Percentiles rank a stretch among this genome's conserved stretches.
Evolutionary conservation across 1,140 invertebrate species (phyloP).

Genomic region (Chironomus tepperi): DNA sequence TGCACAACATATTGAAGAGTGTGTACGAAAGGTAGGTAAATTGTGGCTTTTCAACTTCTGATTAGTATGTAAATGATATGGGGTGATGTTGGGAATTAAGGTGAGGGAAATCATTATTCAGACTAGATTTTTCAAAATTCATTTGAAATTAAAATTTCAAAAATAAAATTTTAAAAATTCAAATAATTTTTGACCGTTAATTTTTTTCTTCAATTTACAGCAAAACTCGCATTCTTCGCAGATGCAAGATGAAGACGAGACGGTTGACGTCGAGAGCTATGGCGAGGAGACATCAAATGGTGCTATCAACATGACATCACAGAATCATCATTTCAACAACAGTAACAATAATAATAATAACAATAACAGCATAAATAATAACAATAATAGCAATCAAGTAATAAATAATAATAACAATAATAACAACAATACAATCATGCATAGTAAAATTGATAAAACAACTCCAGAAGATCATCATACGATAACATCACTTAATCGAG

Average conservation of each 20-base stretch:
- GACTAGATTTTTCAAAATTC: too few relatives aligned
- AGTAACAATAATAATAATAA: slow-evolving; percentile 33
- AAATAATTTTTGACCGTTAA: too few relatives aligned
- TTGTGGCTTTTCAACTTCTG: neutral
- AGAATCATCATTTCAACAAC: slow-evolving; percentile 29
- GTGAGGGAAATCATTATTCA: too few relatives aligned
- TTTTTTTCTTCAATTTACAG: neutral
- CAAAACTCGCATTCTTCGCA: neutral
- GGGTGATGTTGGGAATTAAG: too few relatives aligned
- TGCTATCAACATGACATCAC: slow-evolving; percentile 24
- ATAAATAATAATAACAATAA: slow-evolving; percentile 26
- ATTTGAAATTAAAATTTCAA: too few relatives aligned
- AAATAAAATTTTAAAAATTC: too few relatives aligned
- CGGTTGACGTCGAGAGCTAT: slow-evolving; percentile 45
- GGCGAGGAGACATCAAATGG: slow-evolving; percentile 32
- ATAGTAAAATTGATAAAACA: slow-evolving; percentile 24
- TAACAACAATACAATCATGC: slow-evolving; percentile 12
- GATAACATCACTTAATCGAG: slow-evolving; percentile 18
- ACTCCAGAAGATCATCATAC: slow-evolving; percentile 24
- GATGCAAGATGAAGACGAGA: slow-evolving; percentile 44
- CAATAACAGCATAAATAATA: slow-evolving; percentile 30
- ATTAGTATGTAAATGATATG: neutral
- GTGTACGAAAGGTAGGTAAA: slow-evolving; percentile 44
- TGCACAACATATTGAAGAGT: slow-evolving; percentile 62
- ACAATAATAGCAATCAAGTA: slow-evolving; percentile 31